phyloP scores from a whole-genome alignment of 2,888 invertebrate species.

The Parnassius orleans region DNA sequence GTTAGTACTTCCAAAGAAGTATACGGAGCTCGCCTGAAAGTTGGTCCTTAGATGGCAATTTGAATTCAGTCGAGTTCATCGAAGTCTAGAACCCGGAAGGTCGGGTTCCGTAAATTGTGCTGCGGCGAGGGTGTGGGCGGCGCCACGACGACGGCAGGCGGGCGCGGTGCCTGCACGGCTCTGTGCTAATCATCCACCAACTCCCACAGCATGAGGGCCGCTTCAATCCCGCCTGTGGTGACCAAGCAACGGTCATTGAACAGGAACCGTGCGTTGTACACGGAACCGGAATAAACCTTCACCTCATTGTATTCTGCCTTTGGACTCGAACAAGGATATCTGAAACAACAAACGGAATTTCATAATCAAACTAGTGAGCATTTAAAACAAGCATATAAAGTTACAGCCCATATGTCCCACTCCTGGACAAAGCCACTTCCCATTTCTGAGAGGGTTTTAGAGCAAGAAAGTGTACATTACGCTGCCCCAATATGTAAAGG shows the following conservation, averaged over 20 bases:
- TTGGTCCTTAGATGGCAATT: too few relatives aligned
- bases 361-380: not conserved
- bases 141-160: constrained; percentile 63
- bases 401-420: too few relatives aligned
- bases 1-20: too few relatives aligned
- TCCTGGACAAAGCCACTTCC: too few relatives aligned
- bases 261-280: constrained; percentile 90
- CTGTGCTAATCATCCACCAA: constrained; percentile 87
- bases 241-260: constrained; percentile 93
- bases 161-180: constrained; percentile 53
- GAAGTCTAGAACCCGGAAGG: constrained; percentile 64
- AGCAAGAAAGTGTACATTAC: too few relatives aligned
- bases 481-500: too few relatives aligned
- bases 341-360: constrained; percentile 44
- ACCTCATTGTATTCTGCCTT: constrained; percentile 94
- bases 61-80: constrained; percentile 69
- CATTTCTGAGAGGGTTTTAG: too few relatives aligned
- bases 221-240: constrained; percentile 93
- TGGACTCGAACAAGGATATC: constrained; percentile 92
- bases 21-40: too few relatives aligned
- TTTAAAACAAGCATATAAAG: too few relatives aligned
- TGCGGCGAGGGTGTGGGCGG: constrained; percentile 70
- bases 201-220: constrained; percentile 95
- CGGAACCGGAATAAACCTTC: constrained; percentile 91
- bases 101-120: constrained; percentile 36